phyloP scores from a whole-genome alignment of 92 coral and sea anemone species.

The Phenganax subtilis region DNA sequence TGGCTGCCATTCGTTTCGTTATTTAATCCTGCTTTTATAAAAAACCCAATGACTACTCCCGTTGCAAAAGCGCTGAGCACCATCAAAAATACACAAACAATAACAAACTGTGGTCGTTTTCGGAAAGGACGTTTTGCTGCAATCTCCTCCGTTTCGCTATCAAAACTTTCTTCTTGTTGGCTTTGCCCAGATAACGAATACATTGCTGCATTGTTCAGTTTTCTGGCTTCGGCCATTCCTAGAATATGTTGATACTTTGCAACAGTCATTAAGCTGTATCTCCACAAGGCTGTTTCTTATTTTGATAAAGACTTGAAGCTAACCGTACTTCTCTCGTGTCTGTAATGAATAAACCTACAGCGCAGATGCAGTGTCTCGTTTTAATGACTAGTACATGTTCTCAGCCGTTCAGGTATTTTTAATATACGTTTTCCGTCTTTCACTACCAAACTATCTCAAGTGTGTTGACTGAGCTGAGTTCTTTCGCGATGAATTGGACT shows the following conservation, averaged over 20 bases:
- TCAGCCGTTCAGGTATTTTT: not conserved
- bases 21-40: not conserved
- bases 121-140: not conserved
- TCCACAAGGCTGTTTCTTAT: too few species aligned
- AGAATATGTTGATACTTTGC: not conserved
- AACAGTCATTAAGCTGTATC: too few species aligned
- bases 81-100: not conserved
- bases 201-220: not conserved
- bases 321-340: too few species aligned
- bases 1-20: not conserved
- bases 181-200: not conserved
- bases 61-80: not conserved
- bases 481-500: not conserved
- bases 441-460: not conserved
- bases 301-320: too few species aligned
- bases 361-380: conserved; percentile 1
- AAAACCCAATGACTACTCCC: conserved; percentile 10
- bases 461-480: not conserved
- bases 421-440: conserved; percentile 8
- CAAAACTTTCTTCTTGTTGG: not conserved
- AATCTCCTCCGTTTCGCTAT: not conserved
- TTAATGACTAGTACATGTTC: conserved; percentile 8
- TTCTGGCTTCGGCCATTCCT: not conserved
- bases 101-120: not conserved
- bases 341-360: too few species aligned